Percentiles rank a stretch among this genome's conserved stretches.
phyloP scores from a whole-genome alignment of 1,140 invertebrate species.

The Heliothis subflexa region DNA sequence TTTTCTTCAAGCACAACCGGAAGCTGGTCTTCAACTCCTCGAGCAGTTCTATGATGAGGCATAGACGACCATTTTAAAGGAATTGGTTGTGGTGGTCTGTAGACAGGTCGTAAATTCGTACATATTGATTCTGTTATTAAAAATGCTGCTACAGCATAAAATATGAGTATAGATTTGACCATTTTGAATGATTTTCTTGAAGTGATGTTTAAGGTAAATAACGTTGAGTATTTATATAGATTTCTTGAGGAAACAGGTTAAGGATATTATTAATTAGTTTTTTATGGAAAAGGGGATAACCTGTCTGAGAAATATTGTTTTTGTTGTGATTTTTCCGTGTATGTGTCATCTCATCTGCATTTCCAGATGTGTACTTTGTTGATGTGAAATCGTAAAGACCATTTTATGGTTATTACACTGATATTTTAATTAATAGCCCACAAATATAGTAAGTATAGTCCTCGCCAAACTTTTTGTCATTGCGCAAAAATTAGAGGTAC shows the following conservation, averaged over 20 bases:
- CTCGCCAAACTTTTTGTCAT: too few species aligned
- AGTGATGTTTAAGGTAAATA: neutral
- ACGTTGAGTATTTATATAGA: conserved; percentile 8
- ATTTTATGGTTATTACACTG: neutral
- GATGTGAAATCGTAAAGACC: neutral
- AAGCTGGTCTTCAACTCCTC: too few species aligned
- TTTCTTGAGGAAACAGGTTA: conserved; percentile 9
- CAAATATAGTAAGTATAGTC: too few species aligned
- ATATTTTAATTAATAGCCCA: neutral
- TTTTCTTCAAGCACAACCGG: too few species aligned
- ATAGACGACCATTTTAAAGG: conserved; percentile 33
- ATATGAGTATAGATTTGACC: conserved; percentile 52
- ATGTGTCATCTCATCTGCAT: neutral
- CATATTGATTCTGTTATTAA: conserved; percentile 54
- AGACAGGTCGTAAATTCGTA: conserved; percentile 62
- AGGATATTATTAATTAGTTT: neutral
- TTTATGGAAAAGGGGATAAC: conserved; percentile 20
- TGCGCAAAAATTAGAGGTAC: too few species aligned
- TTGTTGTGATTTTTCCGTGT: neutral
- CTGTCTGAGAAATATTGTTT: conserved; percentile 6
- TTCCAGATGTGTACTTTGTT: neutral
- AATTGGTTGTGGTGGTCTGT: conserved; percentile 46
- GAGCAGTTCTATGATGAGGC: neutral
- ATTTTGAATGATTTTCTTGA: conserved; percentile 50
- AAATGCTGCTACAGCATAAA: conserved; percentile 45